Conservation (phyloP, 2,797 vertebrate genomes). For the Zalophus californianus region DNA sequence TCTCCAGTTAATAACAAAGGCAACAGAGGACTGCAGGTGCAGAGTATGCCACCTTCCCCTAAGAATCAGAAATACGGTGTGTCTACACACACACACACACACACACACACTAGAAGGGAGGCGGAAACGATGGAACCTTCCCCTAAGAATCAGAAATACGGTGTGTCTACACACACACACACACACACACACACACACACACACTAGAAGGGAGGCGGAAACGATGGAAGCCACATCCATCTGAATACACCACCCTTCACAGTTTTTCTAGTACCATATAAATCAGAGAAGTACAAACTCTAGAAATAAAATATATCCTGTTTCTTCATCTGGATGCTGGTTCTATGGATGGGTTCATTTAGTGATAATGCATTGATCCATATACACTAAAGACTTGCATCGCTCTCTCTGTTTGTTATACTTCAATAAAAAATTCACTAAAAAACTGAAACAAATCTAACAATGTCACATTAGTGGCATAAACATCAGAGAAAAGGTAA, state of each 20-base stretch:
- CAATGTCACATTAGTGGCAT: not conserved
- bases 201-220: not conserved
- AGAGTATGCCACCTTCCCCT: not conserved
- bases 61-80: not conserved
- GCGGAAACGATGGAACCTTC: not conserved
- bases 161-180: rapidly evolving
- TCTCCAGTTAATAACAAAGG: not conserved
- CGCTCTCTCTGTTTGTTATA: not conserved
- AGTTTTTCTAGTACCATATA: not conserved
- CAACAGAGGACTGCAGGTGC: not conserved
- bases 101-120: not conserved
- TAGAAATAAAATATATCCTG: not conserved
- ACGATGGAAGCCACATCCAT: not conserved
- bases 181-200: not conserved
- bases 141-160: not conserved
- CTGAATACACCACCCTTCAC: not conserved
- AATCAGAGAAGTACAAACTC: not conserved
- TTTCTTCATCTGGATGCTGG: not conserved
- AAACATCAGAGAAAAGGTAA: not conserved
- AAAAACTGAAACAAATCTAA: not conserved
- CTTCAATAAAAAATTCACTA: not conserved
- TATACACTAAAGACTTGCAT: not conserved
- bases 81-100: rapidly evolving
- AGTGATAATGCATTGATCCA: not conserved
- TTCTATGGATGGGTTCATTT: not conserved